Percentiles rank a stretch among this genome's conserved stretches.
phyloP scores from a whole-genome alignment of 2,797 vertebrate genomes.

The Coracias cyanogaster region DNA sequence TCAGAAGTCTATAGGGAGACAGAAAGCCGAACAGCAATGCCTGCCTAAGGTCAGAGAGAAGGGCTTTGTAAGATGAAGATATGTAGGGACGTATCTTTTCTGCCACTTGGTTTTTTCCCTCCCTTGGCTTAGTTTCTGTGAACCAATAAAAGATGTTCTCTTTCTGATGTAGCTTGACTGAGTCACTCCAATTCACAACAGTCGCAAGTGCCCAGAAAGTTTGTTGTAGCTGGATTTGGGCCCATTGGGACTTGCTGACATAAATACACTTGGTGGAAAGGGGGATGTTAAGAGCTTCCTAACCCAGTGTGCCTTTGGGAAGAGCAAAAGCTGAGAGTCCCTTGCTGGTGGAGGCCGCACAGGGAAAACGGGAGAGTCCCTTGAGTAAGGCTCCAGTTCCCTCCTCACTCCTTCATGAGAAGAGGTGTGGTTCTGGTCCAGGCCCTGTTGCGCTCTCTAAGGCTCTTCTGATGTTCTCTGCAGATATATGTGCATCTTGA shows the following conservation, averaged over 20 bases:
- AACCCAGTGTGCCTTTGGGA: neutral
- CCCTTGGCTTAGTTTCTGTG: neutral
- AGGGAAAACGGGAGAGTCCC: neutral
- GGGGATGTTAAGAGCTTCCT: neutral
- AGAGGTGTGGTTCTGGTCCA: neutral
- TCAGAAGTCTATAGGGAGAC: neutral
- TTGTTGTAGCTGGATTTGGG: conserved; percentile 5
- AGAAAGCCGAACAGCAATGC: neutral
- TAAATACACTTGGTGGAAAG: neutral
- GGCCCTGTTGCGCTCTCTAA: neutral
- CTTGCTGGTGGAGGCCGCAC: neutral
- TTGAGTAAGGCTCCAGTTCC: neutral
- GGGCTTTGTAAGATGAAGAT: neutral
- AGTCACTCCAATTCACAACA: neutral
- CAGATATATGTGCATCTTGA: neutral
- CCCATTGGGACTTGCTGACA: neutral
- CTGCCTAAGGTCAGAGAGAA: neutral
- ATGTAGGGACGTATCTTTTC: neutral
- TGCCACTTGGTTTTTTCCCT: neutral
- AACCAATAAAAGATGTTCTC: neutral
- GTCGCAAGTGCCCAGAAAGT: neutral
- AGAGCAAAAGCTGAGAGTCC: neutral
- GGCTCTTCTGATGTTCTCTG: neutral
- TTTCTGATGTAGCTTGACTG: neutral
- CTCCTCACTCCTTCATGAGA: neutral